Evolutionary conservation across 2,797 vertebrate genomes (phyloP).

Genomic region (Notolepis coatsorum): DNA sequence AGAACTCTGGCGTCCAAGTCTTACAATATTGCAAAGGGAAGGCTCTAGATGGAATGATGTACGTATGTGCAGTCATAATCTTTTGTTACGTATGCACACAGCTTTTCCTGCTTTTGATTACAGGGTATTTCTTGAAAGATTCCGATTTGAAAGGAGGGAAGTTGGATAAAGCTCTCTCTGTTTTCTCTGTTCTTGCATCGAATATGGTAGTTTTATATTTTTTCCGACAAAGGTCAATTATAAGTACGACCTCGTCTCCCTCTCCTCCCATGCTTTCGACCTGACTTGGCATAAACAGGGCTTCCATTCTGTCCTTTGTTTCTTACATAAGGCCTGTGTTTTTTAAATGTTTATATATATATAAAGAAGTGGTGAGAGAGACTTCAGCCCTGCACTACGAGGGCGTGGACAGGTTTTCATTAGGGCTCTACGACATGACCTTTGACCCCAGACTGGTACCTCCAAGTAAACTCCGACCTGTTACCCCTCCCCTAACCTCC

Average conservation of each 20-base stretch:
- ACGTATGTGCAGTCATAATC: too few relatives aligned
- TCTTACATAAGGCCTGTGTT: conserved; percentile 19
- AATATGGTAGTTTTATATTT: neutral
- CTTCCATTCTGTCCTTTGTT: conserved; percentile 21
- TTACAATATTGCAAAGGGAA: too few relatives aligned
- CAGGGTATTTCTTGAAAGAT: neutral
- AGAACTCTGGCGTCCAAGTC: too few relatives aligned
- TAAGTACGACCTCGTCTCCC: neutral
- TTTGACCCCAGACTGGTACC: conserved; percentile 54
- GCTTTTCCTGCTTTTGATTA: too few relatives aligned
- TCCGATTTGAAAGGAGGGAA: neutral
- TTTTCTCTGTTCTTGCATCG: neutral
- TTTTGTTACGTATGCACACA: too few relatives aligned
- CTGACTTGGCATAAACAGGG: conserved; percentile 35
- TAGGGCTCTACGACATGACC: conserved; percentile 40
- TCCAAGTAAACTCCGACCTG: conserved; percentile 51
- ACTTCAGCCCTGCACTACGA: conserved; percentile 16
- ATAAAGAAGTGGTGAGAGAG: conserved; percentile 42
- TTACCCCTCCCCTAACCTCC: conserved; percentile 17
- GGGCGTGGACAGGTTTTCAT: conserved; percentile 43
- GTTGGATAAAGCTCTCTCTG: too few relatives aligned
- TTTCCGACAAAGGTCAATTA: conserved; percentile 2
- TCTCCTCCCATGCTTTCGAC: conserved; percentile 13
- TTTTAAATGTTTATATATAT: too few relatives aligned
- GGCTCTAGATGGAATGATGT: too few relatives aligned